phyloP scores from a whole-genome alignment of 2,113 vertebrate species.

The Clarias gariepinus region DNA sequence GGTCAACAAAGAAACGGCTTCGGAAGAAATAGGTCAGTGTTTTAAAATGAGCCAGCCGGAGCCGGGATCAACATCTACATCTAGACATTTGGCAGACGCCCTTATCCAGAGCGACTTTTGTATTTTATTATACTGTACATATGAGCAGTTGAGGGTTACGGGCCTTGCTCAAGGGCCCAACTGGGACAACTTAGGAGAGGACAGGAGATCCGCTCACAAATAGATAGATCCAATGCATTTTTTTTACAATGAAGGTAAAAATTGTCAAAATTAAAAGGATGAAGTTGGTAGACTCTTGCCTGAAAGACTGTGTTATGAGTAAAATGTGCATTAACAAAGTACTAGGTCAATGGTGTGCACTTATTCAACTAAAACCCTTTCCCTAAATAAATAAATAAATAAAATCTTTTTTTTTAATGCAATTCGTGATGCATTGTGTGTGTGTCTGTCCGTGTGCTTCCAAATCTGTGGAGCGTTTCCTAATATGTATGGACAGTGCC shows the following conservation, averaged over 20 bases:
- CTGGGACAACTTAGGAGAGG: no score
- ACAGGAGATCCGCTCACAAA: no score
- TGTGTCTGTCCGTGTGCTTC: not conserved
- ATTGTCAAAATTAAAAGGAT: no score
- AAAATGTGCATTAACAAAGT: not conserved
- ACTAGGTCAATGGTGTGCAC: not conserved
- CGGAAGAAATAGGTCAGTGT: not conserved
- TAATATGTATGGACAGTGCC: conserved; percentile 31
- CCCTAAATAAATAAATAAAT: no score
- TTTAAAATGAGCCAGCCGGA: not conserved
- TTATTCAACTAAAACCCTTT: not conserved
- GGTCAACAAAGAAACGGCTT: not conserved
- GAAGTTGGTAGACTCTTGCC: not conserved
- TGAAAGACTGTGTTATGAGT: not conserved
- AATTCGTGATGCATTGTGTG: not conserved
- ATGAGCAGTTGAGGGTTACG: no score
- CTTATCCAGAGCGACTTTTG: no score
- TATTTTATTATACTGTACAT: no score
- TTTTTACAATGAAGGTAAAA: no score
- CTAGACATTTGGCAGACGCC: no score
- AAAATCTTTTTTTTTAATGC: not conserved
- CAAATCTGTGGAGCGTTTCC: conserved; percentile 21
- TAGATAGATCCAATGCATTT: no score
- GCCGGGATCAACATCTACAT: not conserved
- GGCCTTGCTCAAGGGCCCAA: no score